A percentile compares a stretch with the other conserved stretches of the same genome.
Evolutionary conservation across 2,797 vertebrate genomes (phyloP).

Genomic region (Sternarchorhynchus goeldii): DNA sequence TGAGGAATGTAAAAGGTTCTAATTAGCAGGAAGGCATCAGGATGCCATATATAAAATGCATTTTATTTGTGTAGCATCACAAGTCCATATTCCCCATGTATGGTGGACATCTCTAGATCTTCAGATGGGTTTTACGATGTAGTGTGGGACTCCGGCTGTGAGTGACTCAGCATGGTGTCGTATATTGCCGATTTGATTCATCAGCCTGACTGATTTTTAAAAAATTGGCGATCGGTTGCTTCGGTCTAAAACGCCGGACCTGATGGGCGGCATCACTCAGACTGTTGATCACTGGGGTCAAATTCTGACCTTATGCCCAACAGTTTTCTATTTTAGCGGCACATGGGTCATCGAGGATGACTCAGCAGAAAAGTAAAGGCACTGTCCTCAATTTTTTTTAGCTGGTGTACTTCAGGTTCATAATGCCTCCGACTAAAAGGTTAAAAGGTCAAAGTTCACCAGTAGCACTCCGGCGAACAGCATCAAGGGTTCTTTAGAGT

Average conservation of each 20-base stretch:
- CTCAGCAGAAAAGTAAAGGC: slow-evolving; percentile 78
- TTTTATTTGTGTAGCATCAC: too few relatives aligned
- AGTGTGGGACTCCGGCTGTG: not conserved
- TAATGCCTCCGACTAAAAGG: slow-evolving; percentile 77
- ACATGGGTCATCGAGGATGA: slow-evolving; percentile 58
- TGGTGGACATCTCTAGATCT: too few relatives aligned
- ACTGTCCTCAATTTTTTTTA: slow-evolving; percentile 80
- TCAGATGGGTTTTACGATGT: not conserved
- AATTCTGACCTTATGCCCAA: slow-evolving; percentile 21
- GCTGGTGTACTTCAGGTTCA: slow-evolving; percentile 85
- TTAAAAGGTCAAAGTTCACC: slow-evolving; percentile 65
- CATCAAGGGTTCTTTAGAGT: slow-evolving; percentile 75
- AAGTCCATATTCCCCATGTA: too few relatives aligned
- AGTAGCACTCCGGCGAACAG: slow-evolving; percentile 62
- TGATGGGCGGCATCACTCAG: slow-evolving; percentile 36
- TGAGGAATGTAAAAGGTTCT: too few relatives aligned
- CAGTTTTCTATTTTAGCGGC: slow-evolving; percentile 64
- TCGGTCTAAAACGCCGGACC: slow-evolving; percentile 31
- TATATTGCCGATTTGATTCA: slow-evolving; percentile 31
- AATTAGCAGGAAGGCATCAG: too few relatives aligned
- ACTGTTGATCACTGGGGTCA: slow-evolving; percentile 39
- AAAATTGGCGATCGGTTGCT: slow-evolving; percentile 1
- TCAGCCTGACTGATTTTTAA: slow-evolving; percentile 27
- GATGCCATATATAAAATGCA: too few relatives aligned
- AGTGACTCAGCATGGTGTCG: slow-evolving; percentile 22